A percentile compares a stretch with the other conserved stretches of the same genome.
Conservation (phyloP, 2,888 invertebrate genomes). For the Acronicta leporina region DNA sequence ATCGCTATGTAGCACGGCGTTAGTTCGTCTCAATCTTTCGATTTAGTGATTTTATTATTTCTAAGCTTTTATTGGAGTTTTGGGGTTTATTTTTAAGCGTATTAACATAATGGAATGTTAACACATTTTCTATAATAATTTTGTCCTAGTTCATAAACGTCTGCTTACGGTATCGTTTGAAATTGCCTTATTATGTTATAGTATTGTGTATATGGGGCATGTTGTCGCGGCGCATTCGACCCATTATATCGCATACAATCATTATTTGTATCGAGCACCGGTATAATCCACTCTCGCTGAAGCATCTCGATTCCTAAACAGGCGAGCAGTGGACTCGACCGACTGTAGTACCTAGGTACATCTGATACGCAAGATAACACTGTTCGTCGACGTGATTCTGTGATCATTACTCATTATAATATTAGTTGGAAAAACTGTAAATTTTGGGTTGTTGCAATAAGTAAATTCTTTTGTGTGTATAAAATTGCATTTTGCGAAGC, state of each 20-base stretch:
- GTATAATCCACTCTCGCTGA: conserved; percentile 7
- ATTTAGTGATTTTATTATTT: conserved; percentile 65
- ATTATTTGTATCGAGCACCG: conserved; percentile 18
- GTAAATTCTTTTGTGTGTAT: conserved; percentile 75
- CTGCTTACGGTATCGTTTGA: conserved; percentile 67
- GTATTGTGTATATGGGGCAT: conserved; percentile 75
- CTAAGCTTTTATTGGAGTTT: conserved; percentile 75
- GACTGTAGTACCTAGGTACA: conserved; percentile 15
- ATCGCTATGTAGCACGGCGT: conserved; percentile 56
- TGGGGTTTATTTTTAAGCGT: conserved; percentile 75
- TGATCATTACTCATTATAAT: conserved; percentile 72
- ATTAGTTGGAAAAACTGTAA: conserved; percentile 74
- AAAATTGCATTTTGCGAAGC: conserved; percentile 75
- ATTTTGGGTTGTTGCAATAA: conserved; percentile 88
- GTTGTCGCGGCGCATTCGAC: conserved; percentile 52
- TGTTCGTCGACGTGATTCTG: conserved; percentile 65
- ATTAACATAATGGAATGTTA: conserved; percentile 80
- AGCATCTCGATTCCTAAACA: conserved; percentile 12
- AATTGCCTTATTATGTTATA: conserved; percentile 71
- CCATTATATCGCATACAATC: conserved; percentile 34
- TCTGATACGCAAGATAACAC: conserved; percentile 30
- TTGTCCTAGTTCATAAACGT: conserved; percentile 60
- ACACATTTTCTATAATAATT: conserved; percentile 65
- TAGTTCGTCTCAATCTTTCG: conserved; percentile 54
- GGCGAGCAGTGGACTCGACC: conserved; percentile 4